Percentiles rank a stretch among this genome's conserved stretches.
Evolutionary conservation across 2,113 vertebrate genomes (phyloP).

Genomic region (Melanostigma gelatinosum): DNA sequence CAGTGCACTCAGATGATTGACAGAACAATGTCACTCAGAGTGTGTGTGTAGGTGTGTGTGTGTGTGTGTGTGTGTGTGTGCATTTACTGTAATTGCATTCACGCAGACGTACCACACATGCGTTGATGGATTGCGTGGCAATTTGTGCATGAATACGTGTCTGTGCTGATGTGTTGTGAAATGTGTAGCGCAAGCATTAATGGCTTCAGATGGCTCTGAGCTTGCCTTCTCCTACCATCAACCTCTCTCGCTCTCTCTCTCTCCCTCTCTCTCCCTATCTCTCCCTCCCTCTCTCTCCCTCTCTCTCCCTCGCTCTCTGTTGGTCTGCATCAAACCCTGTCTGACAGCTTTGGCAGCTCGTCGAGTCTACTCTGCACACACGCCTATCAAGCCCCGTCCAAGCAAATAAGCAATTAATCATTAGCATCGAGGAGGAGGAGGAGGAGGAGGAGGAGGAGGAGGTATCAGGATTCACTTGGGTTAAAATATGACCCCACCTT

Average conservation of each 20-base stretch:
- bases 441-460: slow-evolving; percentile 23
- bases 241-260: not conserved
- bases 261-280: not conserved
- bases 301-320: slow-evolving; percentile 8
- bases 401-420: slow-evolving; percentile 79
- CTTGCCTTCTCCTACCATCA: slow-evolving; percentile 39
- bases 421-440: slow-evolving; percentile 60
- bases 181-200: slow-evolving; percentile 31
- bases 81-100: not conserved
- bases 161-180: slow-evolving; percentile 30
- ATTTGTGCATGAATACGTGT: not conserved
- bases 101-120: not conserved
- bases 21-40: slow-evolving; percentile 63
- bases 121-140: slow-evolving; percentile 24
- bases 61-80: not conserved
- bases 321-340: slow-evolving; percentile 43
- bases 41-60: slow-evolving; percentile 8
- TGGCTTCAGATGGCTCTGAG: slow-evolving; percentile 57
- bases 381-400: slow-evolving; percentile 69
- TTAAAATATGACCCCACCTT: slow-evolving; percentile 56
- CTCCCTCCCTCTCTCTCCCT: slow-evolving; percentile 4
- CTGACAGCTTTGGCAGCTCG: slow-evolving; percentile 75
- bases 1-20: slow-evolving; percentile 59
- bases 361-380: slow-evolving; percentile 70
- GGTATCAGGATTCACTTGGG: slow-evolving; percentile 60